Evolutionary conservation across 2,888 invertebrate genomes (phyloP).

Genomic region (Aromia moschata): DNA sequence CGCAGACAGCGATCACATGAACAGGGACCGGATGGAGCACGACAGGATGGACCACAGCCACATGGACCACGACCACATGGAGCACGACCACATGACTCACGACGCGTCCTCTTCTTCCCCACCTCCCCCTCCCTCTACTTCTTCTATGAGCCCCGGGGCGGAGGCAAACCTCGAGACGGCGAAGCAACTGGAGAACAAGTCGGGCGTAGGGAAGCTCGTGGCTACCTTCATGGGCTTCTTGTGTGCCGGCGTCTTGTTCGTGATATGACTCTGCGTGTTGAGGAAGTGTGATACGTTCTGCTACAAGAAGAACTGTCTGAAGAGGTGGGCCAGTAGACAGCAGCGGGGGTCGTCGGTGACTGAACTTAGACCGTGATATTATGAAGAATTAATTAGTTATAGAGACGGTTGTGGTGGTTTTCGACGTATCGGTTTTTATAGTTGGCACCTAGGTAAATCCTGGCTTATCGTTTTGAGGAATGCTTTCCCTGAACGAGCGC

Average conservation of each 20-base stretch:
- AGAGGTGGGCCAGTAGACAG: conserved; percentile 6
- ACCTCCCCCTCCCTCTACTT: no score
- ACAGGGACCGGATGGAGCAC: conserved; percentile 12
- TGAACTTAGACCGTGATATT: no score
- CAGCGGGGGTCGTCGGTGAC: neutral
- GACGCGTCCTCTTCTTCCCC: no score
- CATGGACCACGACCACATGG: conserved; percentile 1
- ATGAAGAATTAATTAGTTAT: no score
- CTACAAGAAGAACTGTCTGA: conserved; percentile 20
- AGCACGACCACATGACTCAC: neutral
- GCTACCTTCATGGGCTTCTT: conserved; percentile 20
- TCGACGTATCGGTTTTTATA: no score
- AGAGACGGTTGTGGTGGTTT: no score
- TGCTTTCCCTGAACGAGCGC: no score
- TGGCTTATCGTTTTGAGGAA: no score
- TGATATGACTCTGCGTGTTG: conserved; percentile 25
- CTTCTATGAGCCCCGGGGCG: conserved; percentile 1
- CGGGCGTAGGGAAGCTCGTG: conserved; percentile 4
- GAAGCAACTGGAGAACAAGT: conserved; percentile 6
- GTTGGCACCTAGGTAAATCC: no score
- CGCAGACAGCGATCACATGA: neutral
- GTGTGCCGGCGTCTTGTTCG: conserved; percentile 25
- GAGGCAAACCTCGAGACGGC: conserved; percentile 1
- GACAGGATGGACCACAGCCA: conserved; percentile 1
- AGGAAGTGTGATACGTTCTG: conserved; percentile 23